Evolutionary conservation across 2,888 invertebrate species (phyloP).

Genomic region (Callyntrura guangdongensis): DNA sequence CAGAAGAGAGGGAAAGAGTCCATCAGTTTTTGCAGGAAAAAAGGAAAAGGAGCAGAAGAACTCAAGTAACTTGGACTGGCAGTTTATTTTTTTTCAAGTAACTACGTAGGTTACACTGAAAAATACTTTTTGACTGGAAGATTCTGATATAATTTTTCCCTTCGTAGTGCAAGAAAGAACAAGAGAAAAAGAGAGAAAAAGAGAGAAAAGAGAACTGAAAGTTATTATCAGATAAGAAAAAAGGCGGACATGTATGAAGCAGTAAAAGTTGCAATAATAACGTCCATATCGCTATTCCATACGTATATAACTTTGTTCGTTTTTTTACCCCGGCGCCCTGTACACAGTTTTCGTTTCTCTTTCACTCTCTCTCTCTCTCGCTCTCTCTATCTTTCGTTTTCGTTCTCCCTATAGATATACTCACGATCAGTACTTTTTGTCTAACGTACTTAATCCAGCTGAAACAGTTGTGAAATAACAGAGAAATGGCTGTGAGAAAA

Average conservation of each 20-base stretch:
- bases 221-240: slow-evolving; percentile 16
- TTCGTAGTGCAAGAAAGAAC: background rate
- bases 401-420: background rate
- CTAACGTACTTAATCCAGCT: slow-evolving; percentile 28
- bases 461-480: slow-evolving; percentile 39
- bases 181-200: background rate
- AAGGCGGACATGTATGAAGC: slow-evolving; percentile 8
- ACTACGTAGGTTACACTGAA: background rate
- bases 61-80: background rate
- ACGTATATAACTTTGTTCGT: background rate
- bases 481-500: slow-evolving; percentile 18
- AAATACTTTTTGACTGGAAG: slow-evolving; percentile 15
- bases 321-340: background rate
- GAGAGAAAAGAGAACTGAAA: background rate
- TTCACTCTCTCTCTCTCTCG: background rate
- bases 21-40: slow-evolving; percentile 25
- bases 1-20: slow-evolving; percentile 39
- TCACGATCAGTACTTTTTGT: slow-evolving; percentile 1
- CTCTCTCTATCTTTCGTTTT: background rate
- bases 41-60: background rate
- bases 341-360: too few species aligned
- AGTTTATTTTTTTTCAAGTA: background rate
- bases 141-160: slow-evolving; percentile 12
- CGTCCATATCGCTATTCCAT: background rate
- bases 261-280: slow-evolving; percentile 20